Evolutionary conservation across 2,888 invertebrate genomes (phyloP).

Genomic region (Euclidia mi): DNA sequence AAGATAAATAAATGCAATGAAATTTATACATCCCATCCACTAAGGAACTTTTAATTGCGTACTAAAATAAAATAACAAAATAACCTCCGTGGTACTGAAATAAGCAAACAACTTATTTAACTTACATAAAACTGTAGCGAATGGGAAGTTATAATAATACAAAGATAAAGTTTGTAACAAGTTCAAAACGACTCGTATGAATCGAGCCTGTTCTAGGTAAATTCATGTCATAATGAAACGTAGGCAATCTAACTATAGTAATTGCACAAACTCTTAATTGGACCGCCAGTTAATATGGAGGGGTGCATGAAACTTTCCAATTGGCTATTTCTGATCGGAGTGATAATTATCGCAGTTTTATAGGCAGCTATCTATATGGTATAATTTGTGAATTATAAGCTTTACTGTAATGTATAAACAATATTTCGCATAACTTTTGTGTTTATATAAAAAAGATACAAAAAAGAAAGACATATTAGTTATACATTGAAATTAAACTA

Average conservation of each 20-base stretch:
- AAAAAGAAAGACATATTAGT: no score
- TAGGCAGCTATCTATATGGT: no score
- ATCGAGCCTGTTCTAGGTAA: constrained; percentile 53
- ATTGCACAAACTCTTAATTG: constrained; percentile 66
- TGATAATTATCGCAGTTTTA: no score
- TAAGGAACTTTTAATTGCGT: not conserved
- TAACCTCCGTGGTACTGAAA: constrained; percentile 1
- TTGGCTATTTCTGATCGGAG: constrained; percentile 36
- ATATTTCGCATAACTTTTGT: no score
- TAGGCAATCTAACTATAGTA: constrained; percentile 66
- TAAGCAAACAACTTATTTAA: constrained; percentile 27
- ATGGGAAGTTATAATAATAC: constrained; percentile 47
- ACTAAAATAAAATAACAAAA: not conserved
- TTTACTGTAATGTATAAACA: no score
- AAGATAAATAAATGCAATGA: no score
- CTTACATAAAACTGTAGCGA: constrained; percentile 35
- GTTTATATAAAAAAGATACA: no score
- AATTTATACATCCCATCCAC: no score
- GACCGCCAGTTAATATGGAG: constrained; percentile 42
- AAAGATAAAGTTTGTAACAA: constrained; percentile 38
- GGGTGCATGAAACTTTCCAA: constrained; percentile 43
- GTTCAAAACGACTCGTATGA: constrained; percentile 38
- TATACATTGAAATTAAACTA: no score
- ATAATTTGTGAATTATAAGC: no score
- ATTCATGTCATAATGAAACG: constrained; percentile 71